Evolutionary conservation across 2,797 vertebrate species (phyloP).

Genomic region (Chaunax sp.): DNA sequence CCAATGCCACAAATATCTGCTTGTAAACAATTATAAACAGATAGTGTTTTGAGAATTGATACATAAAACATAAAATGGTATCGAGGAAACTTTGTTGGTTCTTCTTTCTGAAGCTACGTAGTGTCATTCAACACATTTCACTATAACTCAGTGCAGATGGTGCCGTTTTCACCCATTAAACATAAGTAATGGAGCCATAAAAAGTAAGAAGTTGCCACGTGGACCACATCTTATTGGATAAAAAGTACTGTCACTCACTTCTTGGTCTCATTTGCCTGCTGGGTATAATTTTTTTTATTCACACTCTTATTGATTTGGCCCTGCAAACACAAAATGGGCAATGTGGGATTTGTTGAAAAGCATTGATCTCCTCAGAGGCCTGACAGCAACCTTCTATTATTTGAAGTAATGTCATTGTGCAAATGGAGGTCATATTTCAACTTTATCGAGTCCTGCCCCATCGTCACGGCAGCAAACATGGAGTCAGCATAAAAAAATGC

Average conservation of each 20-base stretch:
- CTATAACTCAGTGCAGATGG: not conserved
- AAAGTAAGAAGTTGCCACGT: not conserved
- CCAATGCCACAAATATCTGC: no score
- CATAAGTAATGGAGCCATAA: conserved; percentile 11
- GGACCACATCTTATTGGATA: not conserved
- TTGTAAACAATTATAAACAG: not conserved
- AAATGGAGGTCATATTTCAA: conserved; percentile 78
- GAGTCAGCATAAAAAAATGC: conserved; percentile 73
- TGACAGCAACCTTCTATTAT: conserved; percentile 64
- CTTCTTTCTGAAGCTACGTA: not conserved
- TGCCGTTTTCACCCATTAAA: not conserved
- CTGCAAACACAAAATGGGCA: conserved; percentile 62
- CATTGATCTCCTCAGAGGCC: conserved; percentile 71
- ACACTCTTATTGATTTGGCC: conserved; percentile 65
- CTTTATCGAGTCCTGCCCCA: conserved; percentile 69
- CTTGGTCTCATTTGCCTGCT: conserved; percentile 37
- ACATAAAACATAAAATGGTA: no score
- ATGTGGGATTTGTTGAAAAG: conserved; percentile 57
- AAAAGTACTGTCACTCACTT: conserved; percentile 21
- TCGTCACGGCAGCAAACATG: conserved; percentile 50
- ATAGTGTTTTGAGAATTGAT: no score
- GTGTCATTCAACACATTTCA: not conserved
- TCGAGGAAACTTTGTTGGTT: no score
- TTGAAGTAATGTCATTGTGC: conserved; percentile 69
- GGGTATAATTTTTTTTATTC: conserved; percentile 53